Evolutionary conservation across 2,797 vertebrate genomes (phyloP), one percentile per base, ranked within the genome.

Genomic region (Sebastolobus alascanus): DNA sequence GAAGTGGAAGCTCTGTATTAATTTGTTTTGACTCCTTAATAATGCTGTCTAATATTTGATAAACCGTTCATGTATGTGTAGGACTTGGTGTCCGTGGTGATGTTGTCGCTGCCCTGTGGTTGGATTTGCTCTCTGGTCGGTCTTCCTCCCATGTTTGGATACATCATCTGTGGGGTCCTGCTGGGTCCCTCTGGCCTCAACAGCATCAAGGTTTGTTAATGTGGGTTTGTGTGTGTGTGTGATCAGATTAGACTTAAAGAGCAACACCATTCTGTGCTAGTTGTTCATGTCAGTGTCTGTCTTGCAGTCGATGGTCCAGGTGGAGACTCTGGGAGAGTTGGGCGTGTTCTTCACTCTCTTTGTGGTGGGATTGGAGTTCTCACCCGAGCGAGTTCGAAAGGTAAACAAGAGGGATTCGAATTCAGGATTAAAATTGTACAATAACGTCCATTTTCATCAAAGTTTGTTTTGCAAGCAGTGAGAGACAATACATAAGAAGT

Each of bases 281-380:
- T 25, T 59, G 20, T 60, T 76, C 8, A 54, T 58, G 6, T 69
- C 14, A 3, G 10, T 16, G 1, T 73, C 46, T 77, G 64, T 35
- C 37, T 79, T 83, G 25, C 92, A 99, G 99, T 99, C 99, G 43
- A 97, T 99, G 95, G 98, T 99, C 20, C 99, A 99, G 94, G 98
- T 99, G 91, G 98, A 99, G 91, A 99, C 98, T 0, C 87, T 99
- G 60, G 99, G 98, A 80, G 98, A 99, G 84, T 93, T 99, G 76
- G 98, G 98, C 4, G 98, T 99, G 11, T 99, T 99, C 95, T 99
- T 99, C 87, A 99, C 98, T 14, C 96, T 99, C 38, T 99, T 99
- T 87, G 94, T 99, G 59, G 98, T 99, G 46, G 99, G 99, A 68
- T 88, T 99, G 84, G 99, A 99, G 89, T 99, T 99, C 92, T 99